Percentiles rank a stretch among this genome's conserved stretches.
These are phyloP conservation scores for Tetragonula clypearis DNA, from an alignment of 1,140 invertebrate genomes.

Conservation along the genomic window DNA sequence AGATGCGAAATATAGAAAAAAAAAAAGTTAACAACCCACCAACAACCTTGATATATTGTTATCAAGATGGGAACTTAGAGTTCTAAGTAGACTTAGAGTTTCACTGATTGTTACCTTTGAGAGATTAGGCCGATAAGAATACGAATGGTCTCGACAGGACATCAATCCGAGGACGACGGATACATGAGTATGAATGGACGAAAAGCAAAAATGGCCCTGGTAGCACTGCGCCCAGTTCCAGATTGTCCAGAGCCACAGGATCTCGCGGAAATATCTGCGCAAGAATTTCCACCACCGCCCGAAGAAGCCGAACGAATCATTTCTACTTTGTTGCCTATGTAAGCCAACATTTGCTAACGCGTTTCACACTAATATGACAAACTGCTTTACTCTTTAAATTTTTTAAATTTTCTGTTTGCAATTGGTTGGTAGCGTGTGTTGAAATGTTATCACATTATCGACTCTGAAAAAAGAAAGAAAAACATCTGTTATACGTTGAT, in stretches of 20 bases:
- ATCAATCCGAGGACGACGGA: conserved; percentile 93
- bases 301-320: conserved; percentile 89
- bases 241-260: conserved; percentile 84
- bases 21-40: too few species aligned
- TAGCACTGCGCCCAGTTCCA: conserved; percentile 85
- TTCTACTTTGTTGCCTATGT: conserved; percentile 88
- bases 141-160: conserved; percentile 78
- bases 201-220: conserved; percentile 87
- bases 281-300: conserved; percentile 86
- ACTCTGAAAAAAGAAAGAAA: too few species aligned
- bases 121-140: neutral
- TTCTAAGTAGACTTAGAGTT: neutral
- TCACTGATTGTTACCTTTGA: neutral
- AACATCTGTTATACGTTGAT: too few species aligned
- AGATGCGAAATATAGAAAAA: too few species aligned
- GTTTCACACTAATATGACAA: neutral
- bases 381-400: neutral
- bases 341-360: conserved; percentile 64
- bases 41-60: neutral
- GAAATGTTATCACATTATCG: too few species aligned
- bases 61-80: neutral
- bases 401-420: too few species aligned
- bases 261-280: conserved; percentile 80
- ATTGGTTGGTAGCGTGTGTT: too few species aligned
- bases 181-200: conserved; percentile 95